Conservation (phyloP, 2,888 invertebrate genomes). For the Axea sp. region DNA sequence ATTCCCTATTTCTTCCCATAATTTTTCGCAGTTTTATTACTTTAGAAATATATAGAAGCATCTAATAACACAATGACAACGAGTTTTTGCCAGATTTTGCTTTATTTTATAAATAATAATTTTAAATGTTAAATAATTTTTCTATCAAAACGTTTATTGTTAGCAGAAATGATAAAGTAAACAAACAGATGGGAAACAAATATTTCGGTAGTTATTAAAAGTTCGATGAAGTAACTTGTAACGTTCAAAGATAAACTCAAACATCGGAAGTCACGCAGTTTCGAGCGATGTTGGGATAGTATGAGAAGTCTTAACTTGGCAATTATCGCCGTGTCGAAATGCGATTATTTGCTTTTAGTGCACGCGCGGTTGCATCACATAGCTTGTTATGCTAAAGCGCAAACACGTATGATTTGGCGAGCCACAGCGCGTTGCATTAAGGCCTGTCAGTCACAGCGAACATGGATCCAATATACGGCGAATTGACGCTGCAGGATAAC, state of each 20-base stretch:
- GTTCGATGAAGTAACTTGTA: constrained; percentile 14
- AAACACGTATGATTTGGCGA: constrained; percentile 60
- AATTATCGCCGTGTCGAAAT: constrained; percentile 51
- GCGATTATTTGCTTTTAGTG: constrained; percentile 62
- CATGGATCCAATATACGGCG: constrained; percentile 63
- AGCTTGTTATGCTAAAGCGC: constrained; percentile 52
- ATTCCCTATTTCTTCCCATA: no score
- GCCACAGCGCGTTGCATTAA: constrained; percentile 58
- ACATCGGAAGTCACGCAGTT: constrained; percentile 43
- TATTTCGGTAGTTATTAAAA: constrained; percentile 14
- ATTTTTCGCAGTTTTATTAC: no score
- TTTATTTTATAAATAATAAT: no score
- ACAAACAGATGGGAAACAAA: not conserved
- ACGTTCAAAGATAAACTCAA: constrained; percentile 34
- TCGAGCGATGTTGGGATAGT: constrained; percentile 14
- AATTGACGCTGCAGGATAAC: constrained; percentile 55
- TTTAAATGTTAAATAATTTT: no score
- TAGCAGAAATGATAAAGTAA: no score
- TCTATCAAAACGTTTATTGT: not conserved
- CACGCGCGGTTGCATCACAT: constrained; percentile 52
- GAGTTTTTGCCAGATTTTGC: no score
- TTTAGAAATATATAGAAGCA: no score
- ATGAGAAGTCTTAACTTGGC: constrained; percentile 50
- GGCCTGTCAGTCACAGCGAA: constrained; percentile 61
- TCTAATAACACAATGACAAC: no score